phyloP scores from a whole-genome alignment of 2,797 vertebrate genomes.

The Lophotriccus pileatus region DNA sequence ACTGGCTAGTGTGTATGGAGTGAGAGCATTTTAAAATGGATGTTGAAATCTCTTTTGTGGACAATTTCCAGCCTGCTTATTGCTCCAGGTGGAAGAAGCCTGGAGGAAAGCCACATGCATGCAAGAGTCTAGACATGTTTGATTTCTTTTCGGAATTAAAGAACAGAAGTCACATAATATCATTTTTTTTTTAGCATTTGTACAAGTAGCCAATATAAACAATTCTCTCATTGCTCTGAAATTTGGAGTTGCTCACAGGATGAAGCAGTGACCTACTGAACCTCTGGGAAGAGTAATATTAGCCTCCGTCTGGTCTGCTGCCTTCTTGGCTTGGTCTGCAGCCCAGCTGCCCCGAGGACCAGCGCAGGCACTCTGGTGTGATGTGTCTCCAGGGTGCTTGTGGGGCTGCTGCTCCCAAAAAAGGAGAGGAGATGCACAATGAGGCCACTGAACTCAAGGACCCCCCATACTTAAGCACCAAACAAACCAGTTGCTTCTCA shows the following conservation, averaged over 20 bases:
- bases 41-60: slow-evolving; percentile 38
- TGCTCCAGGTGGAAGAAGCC: slow-evolving; percentile 66
- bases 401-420: background rate
- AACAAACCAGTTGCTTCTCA: background rate
- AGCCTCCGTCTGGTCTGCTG: slow-evolving; percentile 37
- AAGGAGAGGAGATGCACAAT: background rate
- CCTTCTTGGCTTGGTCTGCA: background rate
- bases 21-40: slow-evolving; percentile 4
- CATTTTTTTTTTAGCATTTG: background rate
- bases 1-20: background rate
- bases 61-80: slow-evolving; percentile 41
- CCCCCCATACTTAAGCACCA: rapidly evolving
- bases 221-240: slow-evolving; percentile 68
- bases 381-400: background rate
- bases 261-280: slow-evolving; percentile 56
- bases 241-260: slow-evolving; percentile 51
- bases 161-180: slow-evolving; percentile 63
- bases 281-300: slow-evolving; percentile 48
- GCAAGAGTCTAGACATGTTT: slow-evolving; percentile 62
- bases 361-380: rapidly evolving
- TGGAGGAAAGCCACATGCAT: slow-evolving; percentile 60
- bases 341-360: background rate
- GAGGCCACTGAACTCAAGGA: background rate
- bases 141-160: slow-evolving; percentile 62
- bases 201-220: slow-evolving; percentile 66